These are phyloP conservation scores for Ceyx margarethae DNA, from an alignment of 2,113 vertebrate species.

Conservation along the genomic window DNA sequence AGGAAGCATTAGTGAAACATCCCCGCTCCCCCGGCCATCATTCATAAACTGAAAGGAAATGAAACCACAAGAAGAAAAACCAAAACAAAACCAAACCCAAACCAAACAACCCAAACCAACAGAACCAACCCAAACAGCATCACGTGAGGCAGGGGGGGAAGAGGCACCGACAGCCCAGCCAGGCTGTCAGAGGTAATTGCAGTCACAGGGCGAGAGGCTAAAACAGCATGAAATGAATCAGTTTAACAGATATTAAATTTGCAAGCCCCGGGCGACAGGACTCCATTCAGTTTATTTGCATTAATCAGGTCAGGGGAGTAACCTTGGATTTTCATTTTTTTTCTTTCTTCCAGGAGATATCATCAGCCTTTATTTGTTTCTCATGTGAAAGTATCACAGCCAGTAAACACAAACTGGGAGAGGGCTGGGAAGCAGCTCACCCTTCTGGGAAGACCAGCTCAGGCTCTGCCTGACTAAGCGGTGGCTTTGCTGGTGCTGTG, in stretches of 20 bases:
- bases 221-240: slow-evolving; percentile 63
- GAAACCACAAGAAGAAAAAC: slow-evolving; percentile 37
- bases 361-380: slow-evolving; percentile 61
- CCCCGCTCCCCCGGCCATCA: neutral
- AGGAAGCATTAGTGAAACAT: slow-evolving; percentile 8
- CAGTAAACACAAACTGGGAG: neutral
- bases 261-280: slow-evolving; percentile 53
- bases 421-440: neutral
- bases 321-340: neutral
- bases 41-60: slow-evolving; percentile 63
- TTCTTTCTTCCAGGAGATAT: slow-evolving; percentile 36
- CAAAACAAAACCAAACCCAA: neutral
- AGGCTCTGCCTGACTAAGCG: neutral
- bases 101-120: neutral
- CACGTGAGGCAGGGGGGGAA: neutral
- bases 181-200: slow-evolving; percentile 51
- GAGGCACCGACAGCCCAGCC: neutral
- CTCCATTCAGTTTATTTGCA: slow-evolving; percentile 64
- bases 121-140: neutral
- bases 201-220: slow-evolving; percentile 56
- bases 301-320: slow-evolving; percentile 67
- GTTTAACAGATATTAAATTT: slow-evolving; percentile 67
- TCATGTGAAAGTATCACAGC: slow-evolving; percentile 53
- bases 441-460: neutral
- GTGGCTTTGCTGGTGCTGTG: fast-evolving